These are phyloP conservation scores for Caenorhabditis angaria DNA, from an alignment of 2,888 invertebrate species.

Conservation along the genomic window DNA sequence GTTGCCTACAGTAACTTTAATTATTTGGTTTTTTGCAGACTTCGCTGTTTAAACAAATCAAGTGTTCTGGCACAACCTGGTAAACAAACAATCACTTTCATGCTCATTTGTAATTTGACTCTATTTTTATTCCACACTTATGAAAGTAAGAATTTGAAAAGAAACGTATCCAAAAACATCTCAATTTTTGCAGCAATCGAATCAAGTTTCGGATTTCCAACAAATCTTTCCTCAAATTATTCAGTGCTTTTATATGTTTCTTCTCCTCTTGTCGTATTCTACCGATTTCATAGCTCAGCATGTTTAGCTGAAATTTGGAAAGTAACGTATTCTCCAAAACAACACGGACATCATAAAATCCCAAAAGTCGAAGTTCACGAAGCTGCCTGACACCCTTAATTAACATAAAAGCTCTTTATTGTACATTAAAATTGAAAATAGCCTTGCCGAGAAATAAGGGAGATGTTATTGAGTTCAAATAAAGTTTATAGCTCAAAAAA, in stretches of 20 bases:
- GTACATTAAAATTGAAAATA: no score
- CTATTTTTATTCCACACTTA: constrained; percentile 64
- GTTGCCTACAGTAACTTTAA: background rate
- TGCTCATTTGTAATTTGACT: constrained; percentile 67
- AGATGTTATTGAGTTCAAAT: no score
- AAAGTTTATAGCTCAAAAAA: no score
- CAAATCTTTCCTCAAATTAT: constrained; percentile 46
- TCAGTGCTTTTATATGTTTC: constrained; percentile 32
- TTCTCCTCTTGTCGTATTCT: constrained; percentile 41
- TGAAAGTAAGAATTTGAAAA: constrained; percentile 30
- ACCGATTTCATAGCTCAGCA: constrained; percentile 23
- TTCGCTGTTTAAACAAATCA: constrained; percentile 35
- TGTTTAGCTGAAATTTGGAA: constrained; percentile 39
- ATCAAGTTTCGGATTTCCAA: constrained; percentile 49
- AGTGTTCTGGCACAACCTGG: constrained; percentile 52
- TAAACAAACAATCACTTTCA: constrained; percentile 69
- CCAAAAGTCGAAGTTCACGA: no score
- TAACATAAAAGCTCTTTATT: no score
- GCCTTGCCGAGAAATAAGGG: no score
- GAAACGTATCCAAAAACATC: no score
- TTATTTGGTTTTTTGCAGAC: constrained; percentile 23
- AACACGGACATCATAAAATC: background rate
- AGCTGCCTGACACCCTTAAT: no score
- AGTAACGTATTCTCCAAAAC: background rate
- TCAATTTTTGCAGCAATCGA: constrained; percentile 56